phyloP scores from a whole-genome alignment of 2,888 invertebrate genomes.

The Miltochrista miniata region DNA sequence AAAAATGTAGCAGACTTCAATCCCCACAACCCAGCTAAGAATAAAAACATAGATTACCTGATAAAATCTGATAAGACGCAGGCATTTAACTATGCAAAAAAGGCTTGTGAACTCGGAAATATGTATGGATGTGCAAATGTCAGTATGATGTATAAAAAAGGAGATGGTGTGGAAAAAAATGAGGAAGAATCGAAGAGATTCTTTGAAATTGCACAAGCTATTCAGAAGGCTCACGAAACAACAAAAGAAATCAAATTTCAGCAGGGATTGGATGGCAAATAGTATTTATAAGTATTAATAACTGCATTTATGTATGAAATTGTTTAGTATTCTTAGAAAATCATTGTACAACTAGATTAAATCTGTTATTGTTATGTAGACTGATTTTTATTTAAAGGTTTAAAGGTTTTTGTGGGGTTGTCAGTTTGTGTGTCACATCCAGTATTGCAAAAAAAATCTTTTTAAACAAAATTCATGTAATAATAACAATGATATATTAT shows the following conservation, averaged over 20 bases:
- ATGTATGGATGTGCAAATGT: conserved; percentile 95
- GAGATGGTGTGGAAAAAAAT: conserved; percentile 92
- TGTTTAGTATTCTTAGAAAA: conserved; percentile 16
- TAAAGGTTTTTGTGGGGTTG: too few species aligned
- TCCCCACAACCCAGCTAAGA: conserved; percentile 65
- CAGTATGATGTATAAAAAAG: conserved; percentile 92
- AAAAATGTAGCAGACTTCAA: conserved; percentile 77
- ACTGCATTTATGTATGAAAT: conserved; percentile 27
- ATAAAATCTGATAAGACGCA: conserved; percentile 88
- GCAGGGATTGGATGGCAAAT: conserved; percentile 73
- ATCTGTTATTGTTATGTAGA: conserved; percentile 21
- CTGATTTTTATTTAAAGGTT: conserved; percentile 1
- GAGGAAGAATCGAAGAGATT: conserved; percentile 88
- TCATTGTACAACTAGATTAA: conserved; percentile 34
- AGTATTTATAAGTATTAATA: conserved; percentile 9
- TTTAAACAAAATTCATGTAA: too few species aligned
- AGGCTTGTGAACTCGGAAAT: conserved; percentile 93
- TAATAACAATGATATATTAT: too few species aligned
- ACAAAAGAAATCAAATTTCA: conserved; percentile 83
- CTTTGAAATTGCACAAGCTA: conserved; percentile 87
- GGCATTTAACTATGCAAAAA: conserved; percentile 90
- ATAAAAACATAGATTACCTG: conserved; percentile 76
- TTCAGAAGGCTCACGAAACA: conserved; percentile 86
- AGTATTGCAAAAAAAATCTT: too few species aligned
- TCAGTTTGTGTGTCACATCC: too few species aligned